Base-by-base conservation (phyloP, 92 coral and sea anemone genomes). In the Phymanthus crucifer region DNA sequence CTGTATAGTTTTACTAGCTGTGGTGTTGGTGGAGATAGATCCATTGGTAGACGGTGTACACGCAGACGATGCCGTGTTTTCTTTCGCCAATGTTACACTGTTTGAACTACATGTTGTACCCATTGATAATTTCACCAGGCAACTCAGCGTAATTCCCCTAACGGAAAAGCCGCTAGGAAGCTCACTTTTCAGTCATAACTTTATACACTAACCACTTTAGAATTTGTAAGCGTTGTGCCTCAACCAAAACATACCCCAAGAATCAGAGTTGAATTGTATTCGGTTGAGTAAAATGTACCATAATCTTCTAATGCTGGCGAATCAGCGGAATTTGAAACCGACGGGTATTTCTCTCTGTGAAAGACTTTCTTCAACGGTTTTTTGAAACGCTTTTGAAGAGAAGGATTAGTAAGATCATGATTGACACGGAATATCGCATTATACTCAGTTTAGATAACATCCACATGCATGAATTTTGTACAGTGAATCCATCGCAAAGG, bases 1-100 rank as follows among this genome's bases (percentile, higher is more conserved):
- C 71, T 76, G 80, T 32, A 76, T 76, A 17, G 80, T 76, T 37
- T 76, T 76, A 4, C 70, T 58, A 5, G 70, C 24, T 9, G 80
- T 76, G 34, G 80, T 18, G 9, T 76, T 67, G 24, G 71, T 76
- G 5, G 66, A 19, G 2, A 68, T 19, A 3, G 71, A 58, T 2
- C 80, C 80, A 27, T 76, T 76, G 0, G 80, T 52, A 35, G 70
- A 50, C 8, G 56, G 70, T 32, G 70, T 54, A 0, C n/a, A n/a
- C n/a, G n/a, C n/a, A n/a, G 70, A 26, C 7, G 70, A 54, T 16
- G 33, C 66, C 19, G 17, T 19, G 7, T 76, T 32, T 33, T 58
- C 46, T 37, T 56, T 34, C 14, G 40, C 71, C 11, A 68, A 38
- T 9, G 66, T 68, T 57, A 76, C 70, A 21, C n/a, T 46, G 34